Base-by-base conservation (phyloP, 2,113 vertebrate species). In the Rhagologus leucostigma region DNA sequence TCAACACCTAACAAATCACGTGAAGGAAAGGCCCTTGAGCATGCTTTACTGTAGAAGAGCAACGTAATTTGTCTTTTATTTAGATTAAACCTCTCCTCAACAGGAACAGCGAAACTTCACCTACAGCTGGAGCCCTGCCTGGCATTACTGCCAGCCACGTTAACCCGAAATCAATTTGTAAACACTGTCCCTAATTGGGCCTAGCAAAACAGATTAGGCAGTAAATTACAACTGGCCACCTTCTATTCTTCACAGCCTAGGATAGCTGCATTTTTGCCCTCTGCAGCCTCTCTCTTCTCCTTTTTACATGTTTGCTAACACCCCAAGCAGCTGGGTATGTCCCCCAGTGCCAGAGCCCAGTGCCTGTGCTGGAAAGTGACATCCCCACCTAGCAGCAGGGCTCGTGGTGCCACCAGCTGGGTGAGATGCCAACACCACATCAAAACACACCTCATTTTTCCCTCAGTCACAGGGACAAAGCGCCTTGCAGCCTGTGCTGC, bases 41-140 rank as follows among this genome's bases (percentile, higher is more conserved):
- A 37, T 26, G 68, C 53, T 97, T 87, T 65, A 52, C 68, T 67
- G 53, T 23, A 82, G 88, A 89, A 53, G 44, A 94, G 65, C 90
- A 85, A 89, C 84, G 49, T 83, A 70, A 96, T 94, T 82, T 92
- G 75, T 87, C 82, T 91, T 95, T 91, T 95, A 94, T 87, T 95
- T 86, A 87, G 68, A 86, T 86, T 68, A 93, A 94, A 75, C 59
- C 83, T 42, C 15, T 75, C 65, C 88, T 90, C 79, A 75, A 39
- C 9, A 81, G 64, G 33, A 90, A 26, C 7, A 91, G 56, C 0
- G 1, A 91, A 93, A 84, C 37, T 84, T 89, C 0, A 3, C 89
- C 88, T 91, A 30, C 73, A 89, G 90, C 73, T 90, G 88, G 63
- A 95, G 60, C 24, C 2, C 39, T 92, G 96, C 94, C 87, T 95